These are phyloP conservation scores for Pseudorectes ferrugineus DNA, from an alignment of 2,113 vertebrate genomes.

Conservation along the genomic window DNA sequence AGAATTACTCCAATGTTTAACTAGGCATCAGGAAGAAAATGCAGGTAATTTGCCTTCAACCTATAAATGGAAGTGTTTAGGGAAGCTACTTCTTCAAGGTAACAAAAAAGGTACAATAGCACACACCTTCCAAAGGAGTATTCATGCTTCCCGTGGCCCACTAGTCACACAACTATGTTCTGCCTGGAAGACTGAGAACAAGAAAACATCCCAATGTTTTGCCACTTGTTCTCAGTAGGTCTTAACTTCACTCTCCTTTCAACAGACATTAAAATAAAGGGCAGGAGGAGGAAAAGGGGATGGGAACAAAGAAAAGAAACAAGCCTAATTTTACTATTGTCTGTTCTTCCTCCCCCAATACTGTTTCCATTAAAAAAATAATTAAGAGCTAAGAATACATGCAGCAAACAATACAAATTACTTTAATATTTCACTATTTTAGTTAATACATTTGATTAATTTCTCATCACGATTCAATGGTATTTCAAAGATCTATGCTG, in stretches of 20 bases:
- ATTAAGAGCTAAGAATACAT: not conserved
- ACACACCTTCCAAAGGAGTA: not conserved
- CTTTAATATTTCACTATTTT: not conserved
- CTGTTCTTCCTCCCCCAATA: not conserved
- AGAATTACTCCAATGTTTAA: not conserved
- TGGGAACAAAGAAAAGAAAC: not conserved
- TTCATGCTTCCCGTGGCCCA: not conserved
- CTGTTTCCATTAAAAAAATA: not conserved
- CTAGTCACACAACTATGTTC: not conserved
- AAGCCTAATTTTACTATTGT: not conserved
- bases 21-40: not conserved
- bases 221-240: not conserved
- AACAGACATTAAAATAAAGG: not conserved
- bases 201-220: not conserved
- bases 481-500: not conserved
- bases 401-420: not conserved
- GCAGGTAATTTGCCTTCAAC: not conserved
- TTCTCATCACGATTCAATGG: not conserved
- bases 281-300: not conserved
- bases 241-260: not conserved
- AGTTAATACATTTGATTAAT: not conserved
- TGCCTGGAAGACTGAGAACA: not conserved
- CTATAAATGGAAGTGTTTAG: not conserved
- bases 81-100: not conserved
- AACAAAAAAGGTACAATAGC: not conserved